Conservation (phyloP, 2,113 vertebrate species). For the Miniopterus natalensis region DNA sequence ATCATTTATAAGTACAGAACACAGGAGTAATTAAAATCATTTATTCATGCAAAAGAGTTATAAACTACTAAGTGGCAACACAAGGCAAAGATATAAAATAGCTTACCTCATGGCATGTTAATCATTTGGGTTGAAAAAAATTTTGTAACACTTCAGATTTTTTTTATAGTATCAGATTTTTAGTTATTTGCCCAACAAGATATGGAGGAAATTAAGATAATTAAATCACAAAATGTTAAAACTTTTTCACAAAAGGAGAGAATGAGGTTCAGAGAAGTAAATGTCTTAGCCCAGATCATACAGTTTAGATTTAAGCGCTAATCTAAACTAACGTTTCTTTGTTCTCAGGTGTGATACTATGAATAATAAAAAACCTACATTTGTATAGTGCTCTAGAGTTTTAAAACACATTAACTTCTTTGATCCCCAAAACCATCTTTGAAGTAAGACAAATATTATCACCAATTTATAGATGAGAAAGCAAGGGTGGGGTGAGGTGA, state of each 20-base stretch:
- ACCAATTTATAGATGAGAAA: conserved; percentile 20
- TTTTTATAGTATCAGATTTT: not conserved
- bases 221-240: conserved; percentile 45
- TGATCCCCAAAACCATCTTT: conserved; percentile 14
- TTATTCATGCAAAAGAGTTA: not conserved
- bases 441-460: not conserved
- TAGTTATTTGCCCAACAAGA: not conserved
- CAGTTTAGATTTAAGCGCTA: not conserved
- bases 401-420: not conserved
- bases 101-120: not conserved
- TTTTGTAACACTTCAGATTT: not conserved
- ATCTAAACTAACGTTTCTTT: not conserved
- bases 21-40: conserved; percentile 8
- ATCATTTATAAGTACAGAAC: conserved; percentile 23
- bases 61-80: not conserved
- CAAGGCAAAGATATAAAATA: not conserved
- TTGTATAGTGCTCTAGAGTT: conserved; percentile 16
- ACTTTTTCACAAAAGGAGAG: not conserved
- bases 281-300: not conserved
- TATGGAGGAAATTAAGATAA: not conserved
- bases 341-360: not conserved
- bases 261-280: not conserved
- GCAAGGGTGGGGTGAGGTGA: not conserved
- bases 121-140: not conserved
- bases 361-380: conserved; percentile 16